Base-by-base conservation (phyloP, 2,888 invertebrate species). In the Agelastica alni region DNA sequence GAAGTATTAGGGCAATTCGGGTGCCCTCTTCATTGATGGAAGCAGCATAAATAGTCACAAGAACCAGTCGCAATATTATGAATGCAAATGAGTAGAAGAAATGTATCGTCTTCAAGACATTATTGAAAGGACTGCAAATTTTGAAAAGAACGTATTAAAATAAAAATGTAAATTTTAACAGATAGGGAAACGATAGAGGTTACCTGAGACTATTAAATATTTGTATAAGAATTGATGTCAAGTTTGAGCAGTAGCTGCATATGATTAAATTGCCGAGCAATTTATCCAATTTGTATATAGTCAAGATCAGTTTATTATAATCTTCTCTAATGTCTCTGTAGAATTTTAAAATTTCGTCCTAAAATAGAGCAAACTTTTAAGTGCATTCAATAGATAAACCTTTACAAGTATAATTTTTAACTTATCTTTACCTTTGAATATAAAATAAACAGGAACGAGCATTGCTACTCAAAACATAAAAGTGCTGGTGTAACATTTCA, bases 11-110 rank as follows among this genome's bases (percentile, higher is more conserved):
- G 17, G 74, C 59, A 2, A 74, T 68, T 17, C 67, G 68, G 63
- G 71, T 73, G 58, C 78, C 78, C 41, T 71, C 71, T 39, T 74
- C 71, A 43, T 73, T 67, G 16, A 74, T 67, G 51, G 61, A 64
- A 7, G 73, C 69, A 20, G 69, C 73, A 53, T 66, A 71, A 17
- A 72, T 63, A 4, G 70, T 69, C 1, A 74, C 71, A 0, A 83
- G 79, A 0, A 83, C 74, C 0, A 85, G 84, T 34, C 87, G 77
- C 2, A 79, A 73, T 49, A 87, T 77, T 12, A 87, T 75, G 65
- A 83, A 86, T 4, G 82, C 80, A 53, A 87, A 80, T 0, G 88
- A 87, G 68, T 81, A 85, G 37, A 84, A 74, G 60, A 86, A 86
- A 70, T 86, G 86, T 1, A 80, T 61, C 0, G 81, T 80, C 39